These are phyloP conservation scores for Xyliphius kryptos DNA, from an alignment of 2,113 vertebrate species.

Conservation along the genomic window DNA sequence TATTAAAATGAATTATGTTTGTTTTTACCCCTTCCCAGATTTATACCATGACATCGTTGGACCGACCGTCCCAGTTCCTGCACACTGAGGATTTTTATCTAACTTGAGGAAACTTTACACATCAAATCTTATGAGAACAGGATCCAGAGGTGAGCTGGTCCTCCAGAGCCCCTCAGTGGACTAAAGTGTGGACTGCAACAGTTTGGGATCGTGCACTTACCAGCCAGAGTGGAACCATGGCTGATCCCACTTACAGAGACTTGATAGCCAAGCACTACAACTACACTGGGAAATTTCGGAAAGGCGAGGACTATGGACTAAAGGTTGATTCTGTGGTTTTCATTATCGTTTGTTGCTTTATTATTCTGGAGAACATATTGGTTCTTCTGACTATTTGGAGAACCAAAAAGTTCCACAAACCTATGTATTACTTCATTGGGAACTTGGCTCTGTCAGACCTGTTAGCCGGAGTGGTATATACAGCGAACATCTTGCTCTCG, in stretches of 20 bases:
- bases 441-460: too few relatives aligned
- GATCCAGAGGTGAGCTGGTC: constrained; percentile 39
- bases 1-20: not conserved
- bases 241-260: constrained; percentile 70
- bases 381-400: too few relatives aligned
- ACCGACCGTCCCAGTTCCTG: constrained; percentile 35
- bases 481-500: too few relatives aligned
- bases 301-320: too few relatives aligned
- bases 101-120: constrained; percentile 43
- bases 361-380: too few relatives aligned
- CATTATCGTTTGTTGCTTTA: too few relatives aligned
- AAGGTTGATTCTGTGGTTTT: constrained; percentile 82
- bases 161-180: constrained; percentile 48
- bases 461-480: too few relatives aligned
- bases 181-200: constrained; percentile 42
- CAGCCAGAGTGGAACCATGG: constrained; percentile 48
- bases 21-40: constrained; percentile 30
- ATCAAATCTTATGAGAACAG: constrained; percentile 18
- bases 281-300: constrained; percentile 88
- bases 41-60: constrained; percentile 39
- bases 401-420: too few relatives aligned
- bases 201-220: constrained; percentile 42
- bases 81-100: constrained; percentile 43
- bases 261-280: constrained; percentile 90
- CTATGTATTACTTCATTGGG: too few relatives aligned